Percentiles rank a stretch among this genome's conserved stretches.
These are phyloP conservation scores for Eupithecia abbreviata DNA, from an alignment of 2,888 invertebrate species.

Conservation along the genomic window DNA sequence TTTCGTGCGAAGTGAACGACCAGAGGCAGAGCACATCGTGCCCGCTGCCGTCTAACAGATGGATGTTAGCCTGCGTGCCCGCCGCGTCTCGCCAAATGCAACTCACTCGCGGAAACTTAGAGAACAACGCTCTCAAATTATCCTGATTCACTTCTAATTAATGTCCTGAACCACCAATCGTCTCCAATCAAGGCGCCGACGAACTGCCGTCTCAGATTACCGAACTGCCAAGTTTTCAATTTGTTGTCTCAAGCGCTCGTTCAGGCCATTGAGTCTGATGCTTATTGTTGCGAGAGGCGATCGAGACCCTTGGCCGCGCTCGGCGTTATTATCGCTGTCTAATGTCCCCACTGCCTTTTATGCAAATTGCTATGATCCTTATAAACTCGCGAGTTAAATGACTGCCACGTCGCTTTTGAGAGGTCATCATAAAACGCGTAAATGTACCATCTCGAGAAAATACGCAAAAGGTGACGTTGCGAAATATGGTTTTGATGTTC, in stretches of 20 bases:
- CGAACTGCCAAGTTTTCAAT: conserved; percentile 28
- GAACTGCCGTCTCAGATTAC: conserved; percentile 28
- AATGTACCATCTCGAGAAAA: conserved; percentile 15
- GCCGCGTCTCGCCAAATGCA: conserved; percentile 15
- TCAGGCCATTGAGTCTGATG: conserved; percentile 40
- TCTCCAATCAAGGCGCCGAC: conserved; percentile 22
- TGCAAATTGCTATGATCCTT: conserved; percentile 28
- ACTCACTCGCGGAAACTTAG: conserved; percentile 12
- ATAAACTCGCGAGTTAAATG: conserved; percentile 37
- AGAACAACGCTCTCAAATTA: conserved; percentile 10
- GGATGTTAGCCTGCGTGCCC: conserved; percentile 8
- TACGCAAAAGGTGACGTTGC: conserved; percentile 9
- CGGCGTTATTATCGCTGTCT: conserved; percentile 32
- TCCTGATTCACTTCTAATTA: conserved; percentile 12
- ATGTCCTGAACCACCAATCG: background rate
- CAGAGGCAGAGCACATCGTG: background rate
- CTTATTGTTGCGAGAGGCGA: conserved; percentile 34
- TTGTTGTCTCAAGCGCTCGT: conserved; percentile 29
- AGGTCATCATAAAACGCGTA: conserved; percentile 11
- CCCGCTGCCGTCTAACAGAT: conserved; percentile 24
- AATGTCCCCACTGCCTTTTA: conserved; percentile 33
- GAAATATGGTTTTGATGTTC: background rate
- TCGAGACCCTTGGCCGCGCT: conserved; percentile 26
- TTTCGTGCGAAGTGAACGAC: conserved; percentile 44
- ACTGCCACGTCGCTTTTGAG: conserved; percentile 26